Evolutionary conservation across 2,113 vertebrate species (phyloP).

Genomic region (Labeo catla): DNA sequence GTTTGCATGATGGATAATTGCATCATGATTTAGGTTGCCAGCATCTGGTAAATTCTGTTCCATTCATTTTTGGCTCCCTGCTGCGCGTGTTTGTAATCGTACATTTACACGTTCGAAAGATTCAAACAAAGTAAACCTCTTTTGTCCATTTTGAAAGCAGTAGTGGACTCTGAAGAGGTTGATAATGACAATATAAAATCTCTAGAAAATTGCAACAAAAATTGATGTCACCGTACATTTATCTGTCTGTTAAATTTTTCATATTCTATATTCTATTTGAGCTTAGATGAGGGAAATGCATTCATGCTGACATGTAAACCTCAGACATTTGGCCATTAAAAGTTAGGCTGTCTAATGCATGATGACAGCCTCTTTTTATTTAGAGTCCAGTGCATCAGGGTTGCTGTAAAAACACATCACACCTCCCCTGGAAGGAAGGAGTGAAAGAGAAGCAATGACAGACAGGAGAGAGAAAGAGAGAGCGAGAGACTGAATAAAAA

Average conservation of each 20-base stretch:
- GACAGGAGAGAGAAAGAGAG: not conserved
- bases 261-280: not conserved
- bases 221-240: not conserved
- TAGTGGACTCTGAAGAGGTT: not conserved
- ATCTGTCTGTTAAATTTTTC: not conserved
- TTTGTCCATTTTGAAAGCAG: conserved; percentile 2
- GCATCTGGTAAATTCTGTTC: not conserved
- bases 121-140: conserved; percentile 31
- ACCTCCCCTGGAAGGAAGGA: not conserved
- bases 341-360: not conserved
- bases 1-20: conserved; percentile 14
- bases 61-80: not conserved
- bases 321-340: not conserved
- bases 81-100: conserved; percentile 9
- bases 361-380: not conserved
- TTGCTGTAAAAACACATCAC: not conserved
- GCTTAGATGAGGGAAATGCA: not conserved
- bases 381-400: not conserved
- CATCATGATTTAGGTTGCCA: conserved; percentile 23
- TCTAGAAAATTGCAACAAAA: not conserved
- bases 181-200: not conserved
- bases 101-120: not conserved
- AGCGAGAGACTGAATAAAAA: not conserved
- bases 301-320: not conserved
- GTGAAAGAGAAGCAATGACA: not conserved